Base-by-base conservation (phyloP, 1,140 invertebrate genomes). In the Zaprionus ghesquierei region DNA sequence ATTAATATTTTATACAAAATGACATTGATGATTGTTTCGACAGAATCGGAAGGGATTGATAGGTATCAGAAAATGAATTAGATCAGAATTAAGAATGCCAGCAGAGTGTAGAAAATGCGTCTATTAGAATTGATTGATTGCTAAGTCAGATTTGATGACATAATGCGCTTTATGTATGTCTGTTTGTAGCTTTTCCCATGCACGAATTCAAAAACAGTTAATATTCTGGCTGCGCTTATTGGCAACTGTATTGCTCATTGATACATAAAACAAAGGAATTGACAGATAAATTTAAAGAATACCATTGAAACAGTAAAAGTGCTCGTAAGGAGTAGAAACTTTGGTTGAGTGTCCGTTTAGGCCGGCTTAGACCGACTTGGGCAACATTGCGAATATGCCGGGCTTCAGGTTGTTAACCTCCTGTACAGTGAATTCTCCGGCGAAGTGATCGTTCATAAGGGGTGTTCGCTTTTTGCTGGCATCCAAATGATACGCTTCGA, bases 371-470 rank as follows among this genome's bases (percentile, higher is more conserved):
- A 29, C 31, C 8, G 54, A 22, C 60, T 87, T 89, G 27, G 90
- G 90, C 51, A 91, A 50, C 80, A 91, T 72, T 4, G 82, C 90
- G 13, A 91, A 89, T 6, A 91, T 77, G 23, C 90, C 90, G 2
- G 90, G 86, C 60, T 89, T 91, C 1, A 90, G 70, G 27, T 91
- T 91, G 58, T 72, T 77, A 2, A 91, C 90, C 58, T 91, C 90
- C 25, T 91, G 74, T 2, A 91, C 87, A 15, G 44, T 63, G 8
- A 84, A 79, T 6, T 91, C 90, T 20, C 90, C 90, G 1, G 51
- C 18, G 22, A 69, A 75, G 33, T 90, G 84, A 72, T 91, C 90
- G 49, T 81, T 86, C 44, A 90, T 73, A 8, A 91, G 68, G 8
- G 79, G n/a, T 0, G 78, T 86, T 22, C 87, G 81, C 54, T 91